Evolutionary conservation across 2,888 invertebrate species (phyloP).

Genomic region (Philereme vetulata): DNA sequence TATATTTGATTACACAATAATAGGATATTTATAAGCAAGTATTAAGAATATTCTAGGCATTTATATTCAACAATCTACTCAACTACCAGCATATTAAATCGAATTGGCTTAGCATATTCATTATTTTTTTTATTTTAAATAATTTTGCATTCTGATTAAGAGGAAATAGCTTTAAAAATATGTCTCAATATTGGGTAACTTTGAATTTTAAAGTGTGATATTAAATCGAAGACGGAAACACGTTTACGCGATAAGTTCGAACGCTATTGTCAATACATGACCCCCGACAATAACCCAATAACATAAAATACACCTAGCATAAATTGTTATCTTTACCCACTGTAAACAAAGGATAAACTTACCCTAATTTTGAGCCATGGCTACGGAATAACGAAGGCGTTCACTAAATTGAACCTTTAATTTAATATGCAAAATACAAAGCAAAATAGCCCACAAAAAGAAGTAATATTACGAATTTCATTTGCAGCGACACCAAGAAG

Average conservation of each 20-base stretch:
- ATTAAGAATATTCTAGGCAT: too few relatives aligned
- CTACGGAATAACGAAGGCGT: slow-evolving; percentile 19
- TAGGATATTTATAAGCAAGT: too few relatives aligned
- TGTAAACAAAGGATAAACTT: slow-evolving; percentile 29
- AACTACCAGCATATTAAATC: neutral
- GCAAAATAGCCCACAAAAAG: slow-evolving; percentile 4
- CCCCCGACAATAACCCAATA: slow-evolving; percentile 26
- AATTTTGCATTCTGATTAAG: neutral
- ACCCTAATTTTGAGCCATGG: slow-evolving; percentile 24
- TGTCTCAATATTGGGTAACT: slow-evolving; percentile 4
- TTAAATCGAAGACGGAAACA: slow-evolving; percentile 31
- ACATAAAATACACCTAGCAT: slow-evolving; percentile 16
- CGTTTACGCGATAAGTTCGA: slow-evolving; percentile 32
- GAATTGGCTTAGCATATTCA: neutral
- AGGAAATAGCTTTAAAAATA: neutral
- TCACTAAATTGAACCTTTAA: slow-evolving; percentile 22
- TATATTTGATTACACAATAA: too few relatives aligned
- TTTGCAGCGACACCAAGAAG: slow-evolving; percentile 10
- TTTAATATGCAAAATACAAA: slow-evolving; percentile 15
- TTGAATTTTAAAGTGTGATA: slow-evolving; percentile 1
- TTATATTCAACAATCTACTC: too few relatives aligned
- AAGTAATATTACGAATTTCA: slow-evolving; percentile 15
- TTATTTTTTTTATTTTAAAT: neutral
- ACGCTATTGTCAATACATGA: slow-evolving; percentile 32
- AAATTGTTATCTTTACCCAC: slow-evolving; percentile 28